Conservation (phyloP, 2,888 invertebrate species). For the Callyntrura guangdongensis region DNA sequence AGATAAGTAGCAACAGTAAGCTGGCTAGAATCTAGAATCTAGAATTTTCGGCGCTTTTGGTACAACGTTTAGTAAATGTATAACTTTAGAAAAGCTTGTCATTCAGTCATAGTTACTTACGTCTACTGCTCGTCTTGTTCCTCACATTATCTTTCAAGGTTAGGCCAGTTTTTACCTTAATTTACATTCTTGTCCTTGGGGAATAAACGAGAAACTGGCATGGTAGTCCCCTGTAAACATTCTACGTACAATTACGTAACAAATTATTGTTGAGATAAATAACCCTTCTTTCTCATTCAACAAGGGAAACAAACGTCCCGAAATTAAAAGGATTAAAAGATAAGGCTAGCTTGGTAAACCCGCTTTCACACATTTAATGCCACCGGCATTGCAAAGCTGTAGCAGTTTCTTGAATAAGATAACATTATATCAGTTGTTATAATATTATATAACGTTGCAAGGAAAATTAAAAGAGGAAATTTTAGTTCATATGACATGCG, state of each 20-base stretch:
- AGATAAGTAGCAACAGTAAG: not conserved
- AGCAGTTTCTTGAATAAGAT: too few species aligned
- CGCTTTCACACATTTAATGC: too few species aligned
- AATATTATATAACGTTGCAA: too few species aligned
- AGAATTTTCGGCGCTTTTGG: constrained; percentile 27
- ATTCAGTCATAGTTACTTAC: not conserved
- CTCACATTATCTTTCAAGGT: constrained; percentile 47
- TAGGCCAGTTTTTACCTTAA: constrained; percentile 54
- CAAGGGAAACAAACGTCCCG: too few species aligned
- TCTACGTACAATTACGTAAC: not conserved
- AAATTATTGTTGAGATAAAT: constrained; percentile 32
- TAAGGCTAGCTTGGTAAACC: too few species aligned
- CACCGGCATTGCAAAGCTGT: too few species aligned
- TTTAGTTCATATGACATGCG: too few species aligned
- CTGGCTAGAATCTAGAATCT: not conserved
- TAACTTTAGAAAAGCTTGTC: not conserved
- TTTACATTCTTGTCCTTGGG: constrained; percentile 50
- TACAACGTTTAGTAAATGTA: not conserved
- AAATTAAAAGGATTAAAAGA: too few species aligned
- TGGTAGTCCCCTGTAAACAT: not conserved
- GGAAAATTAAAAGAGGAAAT: too few species aligned
- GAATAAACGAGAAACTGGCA: not conserved
- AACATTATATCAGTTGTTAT: too few species aligned
- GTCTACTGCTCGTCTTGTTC: not conserved
- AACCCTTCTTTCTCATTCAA: constrained; percentile 14